Evolutionary conservation across 2,888 invertebrate genomes (phyloP), one percentile per base, ranked within the genome.

Genomic region (Dynastes tityus): DNA sequence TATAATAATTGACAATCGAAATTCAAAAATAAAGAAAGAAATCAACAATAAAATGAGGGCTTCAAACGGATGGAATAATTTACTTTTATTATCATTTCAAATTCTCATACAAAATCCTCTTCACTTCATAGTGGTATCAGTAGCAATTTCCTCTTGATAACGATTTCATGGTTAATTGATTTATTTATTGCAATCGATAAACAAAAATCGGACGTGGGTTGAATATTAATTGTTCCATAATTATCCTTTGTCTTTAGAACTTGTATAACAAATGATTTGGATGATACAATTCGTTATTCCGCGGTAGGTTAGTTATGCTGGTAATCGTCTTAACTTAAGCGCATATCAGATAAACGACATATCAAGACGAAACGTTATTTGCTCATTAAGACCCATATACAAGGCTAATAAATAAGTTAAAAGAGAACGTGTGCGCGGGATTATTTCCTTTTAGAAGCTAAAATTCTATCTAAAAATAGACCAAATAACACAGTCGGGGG

Each of bases 361-460:
- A n/a, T 55, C 27, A 40, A 37, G 2, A 32, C 76, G 22, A 29
- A 13, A 11, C 45, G 45, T 45, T 45, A 8, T 45, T 45, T 8
- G 8, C 45, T 45, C 11, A 45, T 45, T 45, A 45, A 45, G 45
- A 45, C 9, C 8, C 45, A 45, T 45, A 45, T 11, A 8, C 9
- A 45, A 11, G 11, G 45, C 32, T 5, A 37, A 29, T 37, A 29
- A 45, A 45, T 27, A 32, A 45, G 61, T 13, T 37, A 40, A 58
- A 63, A 29, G 22, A 63, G 74, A 74, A 51, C 73, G 73, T 61
- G 73, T 61, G 61, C 58, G 61, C 61, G 73, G 64, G 37, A 77
- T 71, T 77, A 77, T 77, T 77, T 77, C 77, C 77, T 77, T 77
- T 77, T 77, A 71, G 51, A 77, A 77, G 70, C 68, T 71, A 77